Base-by-base conservation (phyloP, 1,140 invertebrate genomes). In the Drosophila athabasca region DNA sequence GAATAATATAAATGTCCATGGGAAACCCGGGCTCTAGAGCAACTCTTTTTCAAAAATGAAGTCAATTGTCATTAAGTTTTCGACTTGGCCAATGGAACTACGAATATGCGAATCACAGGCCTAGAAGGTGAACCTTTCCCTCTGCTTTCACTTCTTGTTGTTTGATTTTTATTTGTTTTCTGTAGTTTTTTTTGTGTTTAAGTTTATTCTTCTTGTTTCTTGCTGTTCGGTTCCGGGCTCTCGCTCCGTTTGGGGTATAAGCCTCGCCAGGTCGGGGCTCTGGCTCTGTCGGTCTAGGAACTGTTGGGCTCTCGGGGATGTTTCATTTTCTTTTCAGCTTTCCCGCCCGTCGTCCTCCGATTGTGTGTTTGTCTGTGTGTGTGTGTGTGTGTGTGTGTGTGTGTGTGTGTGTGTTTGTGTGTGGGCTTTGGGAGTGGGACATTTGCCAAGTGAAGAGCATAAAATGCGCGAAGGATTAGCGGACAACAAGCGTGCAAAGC, bases 391-490 rank as follows among this genome's bases (percentile, higher is more conserved):
- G 43, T 62, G 46, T 41, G 51, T 55, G 48, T n/a, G n/a, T n/a
- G n/a, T n/a, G n/a, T n/a, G n/a, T 19, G 17, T 19, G 17, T 19
- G 17, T 19, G 17, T 19, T 0, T 19, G 43, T 62, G 46, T 41
- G 51, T 55, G 48, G 39, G 53, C 39, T 41, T 59, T 58, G 53
- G 54, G 79, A 60, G 66, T 83, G 75, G 79, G 70, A 60, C 65
- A 48, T 49, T 61, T 67, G 69, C 65, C 80, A 83, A 79, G 65
- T 75, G 57, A 83, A 46, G 61, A 58, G 80, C 75, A 79, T 85
- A 76, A 84, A 87, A 81, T 88, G 75, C 79, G 83, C 74, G 78
- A 82, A 60, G 83, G 82, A 87, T 87, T 87, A 87, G 79, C 74
- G 70, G 59, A 81, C 77, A 81, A 78, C 80, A 87, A 77, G 79